These are phyloP conservation scores for Lasioglossum albipes DNA, from an alignment of 1,140 invertebrate species.

Conservation along the genomic window DNA sequence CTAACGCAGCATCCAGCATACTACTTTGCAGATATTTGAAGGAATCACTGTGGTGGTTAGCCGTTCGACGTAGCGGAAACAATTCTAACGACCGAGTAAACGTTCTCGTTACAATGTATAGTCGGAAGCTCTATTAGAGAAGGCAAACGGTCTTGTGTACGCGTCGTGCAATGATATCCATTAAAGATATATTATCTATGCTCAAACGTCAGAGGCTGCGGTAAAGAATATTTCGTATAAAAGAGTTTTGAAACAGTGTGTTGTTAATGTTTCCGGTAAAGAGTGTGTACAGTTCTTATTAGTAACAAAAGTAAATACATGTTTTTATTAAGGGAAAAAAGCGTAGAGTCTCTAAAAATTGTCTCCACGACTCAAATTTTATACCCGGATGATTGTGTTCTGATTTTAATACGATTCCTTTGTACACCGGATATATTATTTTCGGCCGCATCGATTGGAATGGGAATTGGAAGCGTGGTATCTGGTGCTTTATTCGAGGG, in stretches of 20 bases:
- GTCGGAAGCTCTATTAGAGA: constrained; percentile 16
- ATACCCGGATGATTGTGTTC: constrained; percentile 16
- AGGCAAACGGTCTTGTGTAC: constrained; percentile 1
- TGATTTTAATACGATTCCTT: constrained; percentile 18
- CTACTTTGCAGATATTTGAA: constrained; percentile 49
- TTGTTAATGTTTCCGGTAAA: constrained; percentile 44
- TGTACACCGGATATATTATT: constrained; percentile 17
- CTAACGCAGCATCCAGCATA: constrained; percentile 3
- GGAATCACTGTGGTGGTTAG: constrained; percentile 57
- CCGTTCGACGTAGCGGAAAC: constrained; percentile 20
- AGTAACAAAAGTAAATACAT: constrained; percentile 14
- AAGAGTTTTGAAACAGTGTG: constrained; percentile 29
- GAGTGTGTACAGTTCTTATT: constrained; percentile 59
- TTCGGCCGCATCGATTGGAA: constrained; percentile 9
- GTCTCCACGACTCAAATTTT: constrained; percentile 36
- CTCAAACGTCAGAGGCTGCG: constrained; percentile 61
- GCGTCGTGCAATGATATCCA: constrained; percentile 61
- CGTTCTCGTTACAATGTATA: constrained; percentile 37
- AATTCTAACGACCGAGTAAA: constrained; percentile 24
- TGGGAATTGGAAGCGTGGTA: not conserved
- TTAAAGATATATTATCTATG: constrained; percentile 54
- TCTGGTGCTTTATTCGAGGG: constrained; percentile 17
- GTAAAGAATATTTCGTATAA: constrained; percentile 35
- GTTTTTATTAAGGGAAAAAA: constrained; percentile 43
- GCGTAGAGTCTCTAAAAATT: not conserved